Evolutionary conservation across 2,888 invertebrate species (phyloP), one percentile per base, ranked within the genome.

Genomic region (Aspidiotus rigidus): DNA sequence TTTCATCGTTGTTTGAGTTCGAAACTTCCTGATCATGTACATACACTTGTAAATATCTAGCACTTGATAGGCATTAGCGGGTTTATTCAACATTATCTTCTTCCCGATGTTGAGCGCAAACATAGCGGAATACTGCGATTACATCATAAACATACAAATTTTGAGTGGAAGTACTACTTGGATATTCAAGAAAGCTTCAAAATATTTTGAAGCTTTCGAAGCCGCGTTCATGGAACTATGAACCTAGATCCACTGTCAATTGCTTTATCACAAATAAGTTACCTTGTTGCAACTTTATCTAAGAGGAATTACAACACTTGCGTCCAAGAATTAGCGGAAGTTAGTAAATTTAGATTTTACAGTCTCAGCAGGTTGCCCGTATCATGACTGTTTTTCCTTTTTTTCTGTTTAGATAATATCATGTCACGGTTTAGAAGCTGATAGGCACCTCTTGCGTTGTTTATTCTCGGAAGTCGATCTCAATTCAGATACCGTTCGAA

Each of bases 201-300:
- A 85, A 84, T 82, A 83, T 84, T 88, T 91, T 91, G 91, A 91
- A 91, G 91, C 90, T 91, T 91, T 91, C 90, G 88, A 85, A 85
- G 86, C 86, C 85, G 88, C 84, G 83, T 87, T 86, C 84, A 86
- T 86, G 91, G 90, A 93, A 93, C 90, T 93, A 93, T 93, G 93
- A 93, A 92, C 90, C 93, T 94, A 87, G 95, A 95, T 88, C 89
- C 94, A 86, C 87, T 93, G 86, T 92, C 91, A 86, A 90, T 93
- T 88, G 91, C 94, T 86, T 89, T 95, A 88, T 91, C 92, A 86
- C 93, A 95, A 89, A 95, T 96, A 84, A 90, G 90, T 89, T 90
- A 90, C 87, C 90, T 94, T 83, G 91, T 95, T 85, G 86, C 88
- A 82, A 91, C 90, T 85, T 86, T 95, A 84, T 92, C 85, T 81